Evolutionary conservation across 2,113 vertebrate species (phyloP).

Genomic region (Clarias magur): DNA sequence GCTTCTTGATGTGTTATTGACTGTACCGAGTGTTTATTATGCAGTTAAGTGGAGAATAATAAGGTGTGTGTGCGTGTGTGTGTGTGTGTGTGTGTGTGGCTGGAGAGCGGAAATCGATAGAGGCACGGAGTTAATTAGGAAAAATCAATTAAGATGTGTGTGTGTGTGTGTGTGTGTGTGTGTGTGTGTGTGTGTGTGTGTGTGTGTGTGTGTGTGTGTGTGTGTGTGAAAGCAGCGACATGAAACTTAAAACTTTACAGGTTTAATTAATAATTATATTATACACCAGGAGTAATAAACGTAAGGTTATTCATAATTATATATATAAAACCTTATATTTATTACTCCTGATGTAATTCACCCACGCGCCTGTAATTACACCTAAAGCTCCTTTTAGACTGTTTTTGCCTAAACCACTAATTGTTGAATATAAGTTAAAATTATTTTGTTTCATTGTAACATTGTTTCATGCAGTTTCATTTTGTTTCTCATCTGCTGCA

Average conservation of each 20-base stretch:
- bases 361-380: not conserved
- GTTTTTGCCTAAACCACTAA: not conserved
- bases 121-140: slow-evolving; percentile 75
- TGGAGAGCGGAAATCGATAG: slow-evolving; percentile 66
- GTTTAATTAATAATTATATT: no score
- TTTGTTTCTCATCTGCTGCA: not conserved
- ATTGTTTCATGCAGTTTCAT: not conserved
- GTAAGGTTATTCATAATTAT: not conserved
- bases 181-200: slow-evolving; percentile 4
- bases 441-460: not conserved
- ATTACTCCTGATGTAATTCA: not conserved
- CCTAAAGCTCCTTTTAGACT: not conserved
- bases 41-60: slow-evolving; percentile 71
- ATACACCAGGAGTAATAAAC: no score
- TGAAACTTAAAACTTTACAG: no score
- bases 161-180: slow-evolving; percentile 9
- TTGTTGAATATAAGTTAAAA: not conserved
- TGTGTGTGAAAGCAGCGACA: not conserved
- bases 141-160: slow-evolving; percentile 73
- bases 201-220: not conserved
- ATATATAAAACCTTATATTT: not conserved
- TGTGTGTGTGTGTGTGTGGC: slow-evolving; percentile 12
- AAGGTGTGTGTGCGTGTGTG: slow-evolving; percentile 57
- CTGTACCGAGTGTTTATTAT: slow-evolving; percentile 66
- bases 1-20: slow-evolving; percentile 66